Conservation (phyloP, 1,140 invertebrate species). For the Portunus trituberculatus region DNA sequence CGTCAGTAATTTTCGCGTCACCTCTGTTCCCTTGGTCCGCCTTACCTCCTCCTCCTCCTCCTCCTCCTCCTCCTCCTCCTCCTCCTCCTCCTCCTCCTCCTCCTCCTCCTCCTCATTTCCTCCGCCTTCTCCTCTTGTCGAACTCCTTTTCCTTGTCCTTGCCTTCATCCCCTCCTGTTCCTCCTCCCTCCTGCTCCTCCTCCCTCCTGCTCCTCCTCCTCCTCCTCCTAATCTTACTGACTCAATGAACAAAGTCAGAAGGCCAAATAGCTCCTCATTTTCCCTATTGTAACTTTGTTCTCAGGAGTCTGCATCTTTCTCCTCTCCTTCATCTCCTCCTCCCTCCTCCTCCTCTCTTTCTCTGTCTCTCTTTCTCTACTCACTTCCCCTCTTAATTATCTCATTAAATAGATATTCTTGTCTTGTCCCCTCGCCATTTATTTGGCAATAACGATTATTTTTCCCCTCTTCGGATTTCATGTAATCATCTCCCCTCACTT, state of each 20-base stretch:
- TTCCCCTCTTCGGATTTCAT: slow-evolving; percentile 35
- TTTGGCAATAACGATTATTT: slow-evolving; percentile 54
- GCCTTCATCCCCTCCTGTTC: not conserved
- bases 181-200: not conserved
- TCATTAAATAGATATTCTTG: slow-evolving; percentile 57
- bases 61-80: not conserved
- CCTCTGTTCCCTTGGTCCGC: not conserved
- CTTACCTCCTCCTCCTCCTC: not conserved
- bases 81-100: not conserved
- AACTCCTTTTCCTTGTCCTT: not conserved
- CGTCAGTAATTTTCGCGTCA: slow-evolving; percentile 21
- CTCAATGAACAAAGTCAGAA: slow-evolving; percentile 8
- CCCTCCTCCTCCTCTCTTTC: slow-evolving; percentile 33
- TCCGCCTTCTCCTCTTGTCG: not conserved
- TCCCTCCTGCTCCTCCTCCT: not conserved
- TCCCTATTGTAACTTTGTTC: not conserved
- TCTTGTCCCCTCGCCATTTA: slow-evolving; percentile 47
- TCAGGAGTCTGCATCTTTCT: not conserved
- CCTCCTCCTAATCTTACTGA: slow-evolving; percentile 8
- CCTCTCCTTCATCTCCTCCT: slow-evolving; percentile 13
- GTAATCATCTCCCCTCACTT: slow-evolving; percentile 35
- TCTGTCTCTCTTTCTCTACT: slow-evolving; percentile 29
- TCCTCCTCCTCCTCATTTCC: not conserved
- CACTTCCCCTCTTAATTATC: slow-evolving; percentile 56
- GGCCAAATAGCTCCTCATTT: slow-evolving; percentile 25